Base-by-base conservation (phyloP, 2,888 invertebrate species). In the Portevinia maculata region DNA sequence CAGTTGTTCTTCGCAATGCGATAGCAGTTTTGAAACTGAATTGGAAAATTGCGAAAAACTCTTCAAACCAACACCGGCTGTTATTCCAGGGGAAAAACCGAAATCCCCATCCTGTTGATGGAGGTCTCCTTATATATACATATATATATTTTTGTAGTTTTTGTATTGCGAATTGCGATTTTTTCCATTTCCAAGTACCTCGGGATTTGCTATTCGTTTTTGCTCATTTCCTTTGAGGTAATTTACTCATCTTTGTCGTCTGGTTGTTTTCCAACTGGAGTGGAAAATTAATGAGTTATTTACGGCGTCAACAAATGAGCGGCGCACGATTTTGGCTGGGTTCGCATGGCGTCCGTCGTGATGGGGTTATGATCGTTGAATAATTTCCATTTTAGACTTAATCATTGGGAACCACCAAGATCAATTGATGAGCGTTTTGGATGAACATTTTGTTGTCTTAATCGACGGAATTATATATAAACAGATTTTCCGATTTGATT, bases 1-100 rank as follows among this genome's bases (percentile, higher is more conserved):
- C 34, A 50, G 71, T 44, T 39, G 83, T 73, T 76, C 57, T 60
- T 71, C 55, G 71, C 83, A 83, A 76, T 71, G 32, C 71, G 78
- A 73, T 83, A 62, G 83, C 76, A 83, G 46, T 76, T 71, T 67
- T 76, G 71, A 73, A 83, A 83, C 83, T 83, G 76, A 83, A 75
- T 32, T 55, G 62, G 32, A 64, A 30, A 28, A 24, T 65, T 30
- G 19, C 62, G 46, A 64, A 59, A 48, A 71, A 37, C 41, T 71
- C 32, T 70, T 59, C 44, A 34, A 19, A 64, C 15, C 44, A 59
- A 37, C 17, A 37, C 28, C 28, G 57, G 34, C 48, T 64, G 65
- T 64, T 76, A 70, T 71, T 76, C 76, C 81, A 76, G 70, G 70
- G 67, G 65, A 48, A 65, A 59, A 79, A 24, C 55, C 41, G 60